Conservation (phyloP, 2,888 invertebrate species). For the Erynnis tages region DNA sequence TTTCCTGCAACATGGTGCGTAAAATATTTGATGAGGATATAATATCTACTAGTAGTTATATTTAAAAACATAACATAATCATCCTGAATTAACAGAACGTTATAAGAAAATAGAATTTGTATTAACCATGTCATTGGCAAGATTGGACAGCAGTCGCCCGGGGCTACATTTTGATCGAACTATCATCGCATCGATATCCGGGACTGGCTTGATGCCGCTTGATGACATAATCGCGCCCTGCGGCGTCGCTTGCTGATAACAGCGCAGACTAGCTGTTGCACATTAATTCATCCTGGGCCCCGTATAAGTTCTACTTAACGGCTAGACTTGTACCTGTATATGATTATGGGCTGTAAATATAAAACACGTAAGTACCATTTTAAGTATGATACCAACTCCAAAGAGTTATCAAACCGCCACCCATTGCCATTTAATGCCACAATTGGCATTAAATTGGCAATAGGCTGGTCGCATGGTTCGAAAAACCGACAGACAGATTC, state of each 20-base stretch:
- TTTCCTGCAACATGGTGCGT: too few species aligned
- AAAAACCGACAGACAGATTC: too few species aligned
- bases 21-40: too few species aligned
- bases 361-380: too few species aligned
- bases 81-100: background rate
- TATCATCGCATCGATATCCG: slow-evolving; percentile 17
- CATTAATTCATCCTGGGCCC: slow-evolving; percentile 3
- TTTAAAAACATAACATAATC: background rate
- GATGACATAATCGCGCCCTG: slow-evolving; percentile 20
- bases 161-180: slow-evolving; percentile 12
- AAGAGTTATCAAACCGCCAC: too few species aligned
- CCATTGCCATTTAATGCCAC: too few species aligned
- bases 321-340: too few species aligned
- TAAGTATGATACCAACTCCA: too few species aligned
- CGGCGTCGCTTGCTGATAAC: slow-evolving; percentile 17
- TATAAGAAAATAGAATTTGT: slow-evolving; percentile 1
- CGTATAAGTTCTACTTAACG: slow-evolving; percentile 1
- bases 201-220: slow-evolving; percentile 5
- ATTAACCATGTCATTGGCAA: slow-evolving; percentile 10
- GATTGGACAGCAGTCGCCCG: background rate
- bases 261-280: slow-evolving; percentile 1
- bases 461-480: too few species aligned
- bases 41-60: background rate
- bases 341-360: too few species aligned
- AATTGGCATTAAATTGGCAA: too few species aligned